phyloP scores from a whole-genome alignment of 2,797 vertebrate species.

The Periparus ater region DNA sequence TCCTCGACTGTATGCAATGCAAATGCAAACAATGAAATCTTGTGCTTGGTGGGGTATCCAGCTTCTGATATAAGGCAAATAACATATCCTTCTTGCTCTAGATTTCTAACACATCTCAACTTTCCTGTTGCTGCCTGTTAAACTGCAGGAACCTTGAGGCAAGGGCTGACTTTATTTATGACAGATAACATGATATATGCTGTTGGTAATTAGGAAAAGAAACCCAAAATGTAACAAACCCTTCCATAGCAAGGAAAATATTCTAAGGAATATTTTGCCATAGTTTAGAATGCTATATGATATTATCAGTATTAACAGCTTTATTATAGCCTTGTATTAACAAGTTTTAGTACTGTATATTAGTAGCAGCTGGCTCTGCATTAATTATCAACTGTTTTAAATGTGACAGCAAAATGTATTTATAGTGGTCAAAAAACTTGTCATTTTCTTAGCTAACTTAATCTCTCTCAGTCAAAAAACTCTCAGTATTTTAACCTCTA shows the following conservation, averaged over 20 bases:
- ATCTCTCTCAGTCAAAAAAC: not conserved
- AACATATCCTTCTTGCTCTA: not conserved
- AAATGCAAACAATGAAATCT: not conserved
- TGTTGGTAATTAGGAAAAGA: constrained; percentile 11
- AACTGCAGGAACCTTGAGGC: not conserved
- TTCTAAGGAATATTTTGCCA: not conserved
- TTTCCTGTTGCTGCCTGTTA: constrained; percentile 6
- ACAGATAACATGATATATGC: not conserved
- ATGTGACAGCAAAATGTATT: constrained; percentile 50
- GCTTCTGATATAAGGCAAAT: not conserved
- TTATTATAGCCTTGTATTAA: constrained; percentile 55
- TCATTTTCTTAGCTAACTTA: constrained; percentile 39
- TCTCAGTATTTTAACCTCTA: not conserved
- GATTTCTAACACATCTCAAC: not conserved
- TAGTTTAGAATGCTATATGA: not conserved
- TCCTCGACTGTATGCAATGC: not conserved
- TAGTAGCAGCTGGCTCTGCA: constrained; percentile 59
- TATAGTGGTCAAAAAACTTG: constrained; percentile 54
- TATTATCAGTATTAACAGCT: constrained; percentile 47
- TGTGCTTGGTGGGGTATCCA: not conserved
- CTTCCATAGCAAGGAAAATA: not conserved
- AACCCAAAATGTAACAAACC: not conserved
- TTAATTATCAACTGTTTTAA: constrained; percentile 59
- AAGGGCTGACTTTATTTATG: constrained; percentile 18
- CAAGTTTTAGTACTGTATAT: constrained; percentile 34